These are phyloP conservation scores for Dicrurus megarhynchus DNA, from an alignment of 2,113 vertebrate genomes.

Conservation along the genomic window DNA sequence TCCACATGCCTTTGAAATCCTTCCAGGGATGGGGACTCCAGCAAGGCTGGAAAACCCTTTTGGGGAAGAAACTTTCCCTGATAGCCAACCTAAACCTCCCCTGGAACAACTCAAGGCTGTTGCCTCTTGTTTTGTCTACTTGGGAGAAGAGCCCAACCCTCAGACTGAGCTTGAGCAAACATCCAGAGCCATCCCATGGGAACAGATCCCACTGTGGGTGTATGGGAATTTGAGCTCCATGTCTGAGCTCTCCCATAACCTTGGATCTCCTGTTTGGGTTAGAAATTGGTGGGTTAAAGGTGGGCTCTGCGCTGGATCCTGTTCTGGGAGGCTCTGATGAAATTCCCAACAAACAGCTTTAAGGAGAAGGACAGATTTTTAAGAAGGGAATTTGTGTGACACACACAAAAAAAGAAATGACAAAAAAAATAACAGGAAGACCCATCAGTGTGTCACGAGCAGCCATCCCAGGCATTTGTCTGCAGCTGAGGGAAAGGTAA, in stretches of 20 bases:
- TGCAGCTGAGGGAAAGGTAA: not conserved
- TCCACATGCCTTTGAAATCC: not conserved
- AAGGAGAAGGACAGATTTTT: not conserved
- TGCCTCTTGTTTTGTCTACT: not conserved
- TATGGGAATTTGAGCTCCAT: not conserved
- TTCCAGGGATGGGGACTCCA: not conserved
- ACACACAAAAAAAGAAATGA: not conserved
- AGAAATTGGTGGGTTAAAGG: not conserved
- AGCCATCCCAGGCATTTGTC: not conserved
- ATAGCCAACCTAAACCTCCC: not conserved
- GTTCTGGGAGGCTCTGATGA: not conserved
- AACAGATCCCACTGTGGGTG: not conserved
- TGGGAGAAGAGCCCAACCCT: not conserved
- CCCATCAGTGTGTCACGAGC: not conserved
- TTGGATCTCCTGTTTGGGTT: not conserved
- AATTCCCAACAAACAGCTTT: not conserved
- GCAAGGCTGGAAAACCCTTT: not conserved
- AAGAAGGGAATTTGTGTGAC: not conserved
- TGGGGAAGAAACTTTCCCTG: not conserved
- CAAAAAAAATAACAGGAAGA: not conserved
- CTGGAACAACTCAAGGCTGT: not conserved
- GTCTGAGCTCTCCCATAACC: not conserved
- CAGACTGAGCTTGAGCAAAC: not conserved
- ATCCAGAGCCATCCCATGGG: not conserved
- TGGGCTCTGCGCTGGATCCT: not conserved